These are phyloP conservation scores for Andrena bucephala DNA, from an alignment of 2,888 invertebrate genomes.

Conservation along the genomic window DNA sequence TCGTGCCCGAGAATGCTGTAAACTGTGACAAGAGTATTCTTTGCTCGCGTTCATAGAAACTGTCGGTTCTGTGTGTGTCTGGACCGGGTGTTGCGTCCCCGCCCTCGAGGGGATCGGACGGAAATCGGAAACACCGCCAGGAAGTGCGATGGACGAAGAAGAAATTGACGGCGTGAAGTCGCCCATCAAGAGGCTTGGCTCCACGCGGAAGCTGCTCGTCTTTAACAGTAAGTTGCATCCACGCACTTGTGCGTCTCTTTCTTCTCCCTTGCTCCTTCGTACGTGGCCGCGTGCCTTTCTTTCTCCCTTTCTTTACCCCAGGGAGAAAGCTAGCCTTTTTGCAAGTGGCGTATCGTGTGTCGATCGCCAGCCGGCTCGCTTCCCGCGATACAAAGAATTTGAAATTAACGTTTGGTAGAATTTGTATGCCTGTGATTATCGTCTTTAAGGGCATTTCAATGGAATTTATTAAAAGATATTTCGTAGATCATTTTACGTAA, in stretches of 20 bases:
- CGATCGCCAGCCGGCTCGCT: neutral
- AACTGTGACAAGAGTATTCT: slow-evolving; percentile 74
- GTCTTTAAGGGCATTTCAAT: too few relatives aligned
- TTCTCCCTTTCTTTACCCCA: neutral
- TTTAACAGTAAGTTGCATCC: slow-evolving; percentile 90
- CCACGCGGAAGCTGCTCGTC: slow-evolving; percentile 92
- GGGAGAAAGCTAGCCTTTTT: slow-evolving; percentile 26
- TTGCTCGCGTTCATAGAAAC: slow-evolving; percentile 43
- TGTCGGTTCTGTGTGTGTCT: slow-evolving; percentile 1
- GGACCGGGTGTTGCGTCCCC: slow-evolving; percentile 17
- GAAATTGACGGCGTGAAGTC: slow-evolving; percentile 91
- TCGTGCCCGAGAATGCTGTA: slow-evolving; percentile 71
- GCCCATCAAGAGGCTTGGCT: slow-evolving; percentile 92
- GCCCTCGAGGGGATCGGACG: neutral
- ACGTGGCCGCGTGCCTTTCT: neutral
- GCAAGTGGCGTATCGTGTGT: neutral
- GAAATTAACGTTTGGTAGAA: neutral
- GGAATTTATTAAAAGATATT: too few relatives aligned
- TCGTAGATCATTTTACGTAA: too few relatives aligned
- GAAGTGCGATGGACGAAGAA: slow-evolving; percentile 88
- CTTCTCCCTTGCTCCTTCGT: neutral
- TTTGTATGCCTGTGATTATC: too few relatives aligned
- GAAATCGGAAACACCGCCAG: slow-evolving; percentile 36
- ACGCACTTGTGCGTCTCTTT: slow-evolving; percentile 27
- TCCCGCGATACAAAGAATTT: neutral